Conservation (phyloP, 2,888 invertebrate species). For the Ceraclea dissimilis region DNA sequence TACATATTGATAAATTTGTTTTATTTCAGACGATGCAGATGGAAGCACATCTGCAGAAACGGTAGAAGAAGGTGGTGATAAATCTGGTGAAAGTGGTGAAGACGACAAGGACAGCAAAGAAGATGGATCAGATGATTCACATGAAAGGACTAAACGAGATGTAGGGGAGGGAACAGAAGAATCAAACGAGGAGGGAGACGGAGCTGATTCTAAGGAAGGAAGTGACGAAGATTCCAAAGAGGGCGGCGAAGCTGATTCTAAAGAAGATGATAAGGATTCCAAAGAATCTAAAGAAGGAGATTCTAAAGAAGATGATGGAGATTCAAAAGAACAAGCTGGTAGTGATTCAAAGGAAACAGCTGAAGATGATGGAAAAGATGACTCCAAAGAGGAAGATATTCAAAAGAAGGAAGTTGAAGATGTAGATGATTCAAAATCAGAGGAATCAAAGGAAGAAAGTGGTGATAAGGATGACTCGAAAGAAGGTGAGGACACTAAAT, state of each 20-base stretch:
- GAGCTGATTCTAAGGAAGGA: constrained; percentile 29
- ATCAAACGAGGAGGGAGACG: constrained; percentile 31
- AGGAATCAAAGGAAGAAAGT: constrained; percentile 13
- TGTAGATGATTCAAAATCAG: constrained; percentile 30
- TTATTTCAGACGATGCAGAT: constrained; percentile 5
- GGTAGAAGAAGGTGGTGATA: constrained; percentile 26
- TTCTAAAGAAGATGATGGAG: constrained; percentile 17
- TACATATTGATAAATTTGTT: neutral
- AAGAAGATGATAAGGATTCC: constrained; percentile 24
- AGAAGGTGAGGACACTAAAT: constrained; percentile 29
- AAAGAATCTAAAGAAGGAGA: constrained; percentile 23
- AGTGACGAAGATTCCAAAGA: constrained; percentile 29
- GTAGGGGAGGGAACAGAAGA: constrained; percentile 31
- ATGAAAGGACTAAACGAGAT: constrained; percentile 21
- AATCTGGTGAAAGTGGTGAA: constrained; percentile 26
- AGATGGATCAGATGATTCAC: constrained; percentile 26
- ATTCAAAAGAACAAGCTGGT: constrained; percentile 6
- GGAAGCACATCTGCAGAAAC: constrained; percentile 23
- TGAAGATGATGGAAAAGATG: constrained; percentile 26
- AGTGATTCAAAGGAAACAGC: constrained; percentile 26
- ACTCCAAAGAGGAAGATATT: constrained; percentile 28
- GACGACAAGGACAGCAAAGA: constrained; percentile 24
- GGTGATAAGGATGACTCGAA: constrained; percentile 28
- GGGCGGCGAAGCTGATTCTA: constrained; percentile 21
- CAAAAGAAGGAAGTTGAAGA: constrained; percentile 28